Conservation (phyloP, 2,888 invertebrate genomes). For the Pristionchus japonicus region DNA sequence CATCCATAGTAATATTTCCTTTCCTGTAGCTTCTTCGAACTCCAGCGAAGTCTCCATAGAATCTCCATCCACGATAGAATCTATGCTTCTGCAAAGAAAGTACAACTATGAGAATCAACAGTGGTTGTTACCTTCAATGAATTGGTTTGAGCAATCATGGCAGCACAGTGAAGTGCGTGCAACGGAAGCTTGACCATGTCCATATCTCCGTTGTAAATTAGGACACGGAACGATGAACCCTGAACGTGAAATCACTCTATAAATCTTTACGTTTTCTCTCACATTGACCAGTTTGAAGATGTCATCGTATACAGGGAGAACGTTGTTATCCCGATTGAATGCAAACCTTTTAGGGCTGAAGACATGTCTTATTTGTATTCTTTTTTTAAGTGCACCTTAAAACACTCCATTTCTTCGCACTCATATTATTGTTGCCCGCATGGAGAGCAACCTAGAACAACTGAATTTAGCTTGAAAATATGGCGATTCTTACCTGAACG, state of each 20-base stretch:
- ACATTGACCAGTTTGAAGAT: background rate
- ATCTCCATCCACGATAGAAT: background rate
- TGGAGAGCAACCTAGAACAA: background rate
- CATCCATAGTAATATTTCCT: background rate
- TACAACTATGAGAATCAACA: background rate
- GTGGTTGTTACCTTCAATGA: background rate
- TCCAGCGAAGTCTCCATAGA: background rate
- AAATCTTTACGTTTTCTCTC: background rate
- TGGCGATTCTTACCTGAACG: background rate
- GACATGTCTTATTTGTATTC: background rate
- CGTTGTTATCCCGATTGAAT: background rate
- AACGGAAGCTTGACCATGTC: background rate
- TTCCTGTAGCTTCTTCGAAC: background rate
- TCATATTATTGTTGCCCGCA: background rate
- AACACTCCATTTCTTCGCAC: background rate
- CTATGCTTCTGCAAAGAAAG: background rate
- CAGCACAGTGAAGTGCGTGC: background rate
- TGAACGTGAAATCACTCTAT: background rate
- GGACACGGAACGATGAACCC: background rate
- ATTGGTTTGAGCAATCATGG: background rate
- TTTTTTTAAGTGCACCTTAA: background rate
- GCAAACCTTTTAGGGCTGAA: background rate
- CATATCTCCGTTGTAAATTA: background rate
- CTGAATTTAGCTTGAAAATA: no score
- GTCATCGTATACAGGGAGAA: background rate